Conservation (phyloP, 2,797 vertebrate genomes). For the Semotilus atromaculatus region DNA sequence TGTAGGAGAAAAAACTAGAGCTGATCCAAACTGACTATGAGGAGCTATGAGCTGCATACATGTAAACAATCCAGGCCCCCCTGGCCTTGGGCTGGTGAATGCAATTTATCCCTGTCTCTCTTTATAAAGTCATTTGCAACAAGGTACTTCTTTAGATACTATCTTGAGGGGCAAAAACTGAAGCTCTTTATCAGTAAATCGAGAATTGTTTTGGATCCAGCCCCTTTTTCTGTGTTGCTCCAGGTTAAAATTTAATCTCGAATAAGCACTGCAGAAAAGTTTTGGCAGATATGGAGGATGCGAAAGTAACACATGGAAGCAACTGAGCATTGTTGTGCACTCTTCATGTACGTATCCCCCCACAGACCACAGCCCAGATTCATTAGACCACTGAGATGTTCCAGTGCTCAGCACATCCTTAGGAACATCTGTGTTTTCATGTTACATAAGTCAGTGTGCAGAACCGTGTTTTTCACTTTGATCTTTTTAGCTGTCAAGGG, state of each 20-base stretch:
- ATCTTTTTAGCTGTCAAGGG: constrained; percentile 46
- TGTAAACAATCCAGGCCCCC: neutral
- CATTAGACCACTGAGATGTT: constrained; percentile 50
- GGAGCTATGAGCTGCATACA: neutral
- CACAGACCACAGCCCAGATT: constrained; percentile 45
- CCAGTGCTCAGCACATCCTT: constrained; percentile 46
- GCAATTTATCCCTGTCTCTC: constrained; percentile 34
- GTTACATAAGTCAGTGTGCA: constrained; percentile 52
- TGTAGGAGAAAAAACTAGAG: constrained; percentile 33
- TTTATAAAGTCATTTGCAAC: constrained; percentile 14
- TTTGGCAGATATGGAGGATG: constrained; percentile 21
- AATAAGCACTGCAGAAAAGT: constrained; percentile 7
- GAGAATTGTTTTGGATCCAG: neutral
- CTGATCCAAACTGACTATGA: constrained; percentile 14
- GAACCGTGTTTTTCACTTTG: constrained; percentile 39
- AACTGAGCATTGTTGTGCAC: constrained; percentile 32
- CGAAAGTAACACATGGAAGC: constrained; percentile 32
- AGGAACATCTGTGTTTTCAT: constrained; percentile 56
- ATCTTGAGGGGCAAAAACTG: neutral
- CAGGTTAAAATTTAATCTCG: neutral
- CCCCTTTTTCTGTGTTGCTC: neutral
- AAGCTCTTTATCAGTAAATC: constrained; percentile 8
- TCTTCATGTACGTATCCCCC: constrained; percentile 25
- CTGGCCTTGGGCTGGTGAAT: constrained; percentile 32
- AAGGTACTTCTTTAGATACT: constrained; percentile 24